Base-by-base conservation (phyloP, 2,888 invertebrate species). In the Plebejus argus region DNA sequence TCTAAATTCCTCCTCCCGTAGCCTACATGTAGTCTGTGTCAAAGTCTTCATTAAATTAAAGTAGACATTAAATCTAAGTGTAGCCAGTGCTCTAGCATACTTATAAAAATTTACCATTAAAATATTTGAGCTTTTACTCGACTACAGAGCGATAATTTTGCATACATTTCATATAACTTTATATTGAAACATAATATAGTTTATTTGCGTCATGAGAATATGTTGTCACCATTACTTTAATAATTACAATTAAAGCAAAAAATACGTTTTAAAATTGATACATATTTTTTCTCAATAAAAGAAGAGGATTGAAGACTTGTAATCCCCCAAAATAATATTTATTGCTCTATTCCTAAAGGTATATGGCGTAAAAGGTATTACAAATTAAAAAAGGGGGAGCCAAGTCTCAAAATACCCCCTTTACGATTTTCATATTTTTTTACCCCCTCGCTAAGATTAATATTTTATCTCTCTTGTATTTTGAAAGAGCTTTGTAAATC, bases 391-490 rank as follows among this genome's bases (percentile, higher is more conserved):
- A 15, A 15, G 66, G 66, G 18, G 66, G 66, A 66, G 28, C 23
- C 66, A 33, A 33, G 28, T 66, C 28, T 28, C 28, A 28, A 15
- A 23, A 33, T 18, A 15, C 23, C 66, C 28, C 66, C 23, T 10
- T 66, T 66, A 33, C 66, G 28, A 33, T 15, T 66, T 66, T 28
- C 15, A 66, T 66, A 66, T 66, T 66, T 66, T 66, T 66, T 58
- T 20, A 53, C 53, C 53, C 49, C 53, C 53, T 53, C 15, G 53
- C 53, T 53, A 53, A 53, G 18, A n/a, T n/a, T n/a, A 18, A 53
- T 53, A 53, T 53, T 18, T 18, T 53, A 15, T 53, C 53, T 53
- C 53, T 53, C 15, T 53, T 53, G 3, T 45, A 18, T 53, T 53
- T 53, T 53, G 3, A 53, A 4, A 53, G 18, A 53, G 53, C 3